phyloP scores from a whole-genome alignment of 2,888 invertebrate species.

The Cistogaster globosa region DNA sequence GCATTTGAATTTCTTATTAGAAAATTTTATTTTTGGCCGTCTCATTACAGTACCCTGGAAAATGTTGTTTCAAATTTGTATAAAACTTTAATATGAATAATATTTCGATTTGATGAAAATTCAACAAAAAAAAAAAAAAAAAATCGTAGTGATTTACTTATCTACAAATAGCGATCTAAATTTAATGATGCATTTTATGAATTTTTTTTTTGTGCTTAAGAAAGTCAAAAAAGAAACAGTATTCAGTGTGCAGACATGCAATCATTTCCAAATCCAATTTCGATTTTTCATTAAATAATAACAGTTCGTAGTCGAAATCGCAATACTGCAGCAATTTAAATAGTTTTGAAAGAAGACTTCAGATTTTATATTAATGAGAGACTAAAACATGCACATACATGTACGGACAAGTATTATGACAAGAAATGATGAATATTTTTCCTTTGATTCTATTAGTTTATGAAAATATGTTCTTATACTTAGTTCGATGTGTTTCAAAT shows the following conservation, averaged over 20 bases:
- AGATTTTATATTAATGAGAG: conserved; percentile 10
- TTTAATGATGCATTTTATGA: conserved; percentile 70
- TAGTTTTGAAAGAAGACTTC: not conserved
- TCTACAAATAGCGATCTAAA: conserved; percentile 66
- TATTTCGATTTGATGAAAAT: conserved; percentile 25
- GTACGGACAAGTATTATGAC: not conserved
- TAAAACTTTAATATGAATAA: conserved; percentile 28
- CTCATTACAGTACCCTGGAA: conserved; percentile 63
- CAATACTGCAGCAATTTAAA: conserved; percentile 22
- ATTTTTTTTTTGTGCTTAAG: conserved; percentile 56
- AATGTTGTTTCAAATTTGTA: conserved; percentile 26
- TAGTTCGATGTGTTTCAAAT: conserved; percentile 30
- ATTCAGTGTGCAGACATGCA: conserved; percentile 73
- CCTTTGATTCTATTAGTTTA: conserved; percentile 41
- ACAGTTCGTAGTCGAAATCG: not conserved
- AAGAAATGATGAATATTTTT: conserved; percentile 15
- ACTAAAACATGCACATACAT: conserved; percentile 9
- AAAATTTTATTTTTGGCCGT: conserved; percentile 61
- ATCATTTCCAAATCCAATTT: conserved; percentile 75
- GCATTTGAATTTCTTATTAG: conserved; percentile 21
- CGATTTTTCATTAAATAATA: conserved; percentile 35
- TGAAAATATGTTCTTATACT: conserved; percentile 25
- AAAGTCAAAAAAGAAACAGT: conserved; percentile 5
- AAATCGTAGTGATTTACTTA: conserved; percentile 62
- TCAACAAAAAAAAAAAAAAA: conserved; percentile 73